Evolutionary conservation across 2,888 invertebrate species (phyloP), one percentile per base, ranked within the genome.

Genomic region (Drosophila pseudotakahashii): DNA sequence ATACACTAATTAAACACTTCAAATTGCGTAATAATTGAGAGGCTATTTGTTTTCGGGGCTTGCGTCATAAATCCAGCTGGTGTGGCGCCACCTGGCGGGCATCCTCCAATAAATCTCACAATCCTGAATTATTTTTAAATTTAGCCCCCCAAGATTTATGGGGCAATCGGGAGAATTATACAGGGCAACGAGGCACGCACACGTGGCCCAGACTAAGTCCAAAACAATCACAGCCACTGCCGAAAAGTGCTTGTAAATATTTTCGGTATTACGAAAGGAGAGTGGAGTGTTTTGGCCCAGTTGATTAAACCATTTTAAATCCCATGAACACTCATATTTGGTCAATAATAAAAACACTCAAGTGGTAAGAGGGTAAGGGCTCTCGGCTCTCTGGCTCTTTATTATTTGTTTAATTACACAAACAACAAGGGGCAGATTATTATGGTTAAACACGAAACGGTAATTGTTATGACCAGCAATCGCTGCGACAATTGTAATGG

Each of bases 401-500:
- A 79, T 79, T 83, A 79, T 81, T 81, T 86, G 79, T 86, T 82
- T 83, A 86, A 83, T 83, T 83, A 81, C 77, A 75, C 83, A 83
- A 86, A 83, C 79, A 83, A 76, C 76, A 63, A 63, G 76, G 76
- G 70, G 74, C 86, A 86, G 82, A 82, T 79, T 82, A 82, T 86
- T 82, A 86, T 81, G 82, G 82, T 86, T 83, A 86, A 86, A 83
- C 86, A 82, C 81, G 83, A 77, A 81, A 83, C 74, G 79, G 81
- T 86, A 83, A 83, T 79, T 81, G 83, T 83, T 73, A 76, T 81
- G 79, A 53, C 64, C 79, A 76, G 72, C 73, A 76, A 81, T 71
- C 78, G 81, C 78, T 76, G 51, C 61, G 78, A 79, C 84, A 82
- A 73, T 76, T 68, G 79, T 73, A 50, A 55, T 51, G 71, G 66